phyloP scores from a whole-genome alignment of 2,113 vertebrate genomes.

The Misgurnus anguillicaudatus region DNA sequence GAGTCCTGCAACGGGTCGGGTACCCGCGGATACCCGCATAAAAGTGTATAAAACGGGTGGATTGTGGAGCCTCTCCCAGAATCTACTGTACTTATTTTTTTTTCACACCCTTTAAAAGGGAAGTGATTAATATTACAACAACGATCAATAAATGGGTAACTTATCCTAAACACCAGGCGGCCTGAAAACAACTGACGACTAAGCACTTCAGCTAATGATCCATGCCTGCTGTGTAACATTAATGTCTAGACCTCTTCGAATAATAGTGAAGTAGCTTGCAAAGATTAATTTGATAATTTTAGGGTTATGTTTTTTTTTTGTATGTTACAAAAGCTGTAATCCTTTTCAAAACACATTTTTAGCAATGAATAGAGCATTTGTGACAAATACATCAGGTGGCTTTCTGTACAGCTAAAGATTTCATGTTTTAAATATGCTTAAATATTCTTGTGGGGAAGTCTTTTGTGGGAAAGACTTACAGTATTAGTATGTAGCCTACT shows the following conservation, averaged over 20 bases:
- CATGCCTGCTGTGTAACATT: slow-evolving; percentile 7
- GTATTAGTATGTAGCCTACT: too few species aligned
- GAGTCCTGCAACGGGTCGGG: too few species aligned
- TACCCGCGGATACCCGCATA: too few species aligned
- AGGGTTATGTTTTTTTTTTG: not conserved
- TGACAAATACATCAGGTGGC: not conserved
- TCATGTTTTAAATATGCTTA: not conserved
- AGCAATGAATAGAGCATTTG: not conserved
- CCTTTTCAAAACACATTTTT: slow-evolving; percentile 18
- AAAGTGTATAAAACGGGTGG: too few species aligned
- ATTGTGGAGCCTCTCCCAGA: not conserved
- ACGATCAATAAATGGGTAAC: slow-evolving; percentile 31
- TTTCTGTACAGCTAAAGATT: not conserved
- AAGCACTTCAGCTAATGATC: slow-evolving; percentile 26
- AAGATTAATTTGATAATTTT: not conserved
- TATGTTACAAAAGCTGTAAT: slow-evolving; percentile 33
- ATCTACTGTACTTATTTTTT: slow-evolving; percentile 4
- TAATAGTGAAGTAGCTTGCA: not conserved
- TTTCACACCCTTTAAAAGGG: slow-evolving; percentile 24
- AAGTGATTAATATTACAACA: slow-evolving; percentile 23
- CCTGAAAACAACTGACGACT: slow-evolving; percentile 31
- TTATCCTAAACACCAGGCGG: slow-evolving; percentile 31
- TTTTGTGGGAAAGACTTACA: too few species aligned
- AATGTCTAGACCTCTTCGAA: slow-evolving; percentile 26
- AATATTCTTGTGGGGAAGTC: too few species aligned